phyloP scores from a whole-genome alignment of 2,888 invertebrate genomes.

The Trissolcus japonicus region DNA sequence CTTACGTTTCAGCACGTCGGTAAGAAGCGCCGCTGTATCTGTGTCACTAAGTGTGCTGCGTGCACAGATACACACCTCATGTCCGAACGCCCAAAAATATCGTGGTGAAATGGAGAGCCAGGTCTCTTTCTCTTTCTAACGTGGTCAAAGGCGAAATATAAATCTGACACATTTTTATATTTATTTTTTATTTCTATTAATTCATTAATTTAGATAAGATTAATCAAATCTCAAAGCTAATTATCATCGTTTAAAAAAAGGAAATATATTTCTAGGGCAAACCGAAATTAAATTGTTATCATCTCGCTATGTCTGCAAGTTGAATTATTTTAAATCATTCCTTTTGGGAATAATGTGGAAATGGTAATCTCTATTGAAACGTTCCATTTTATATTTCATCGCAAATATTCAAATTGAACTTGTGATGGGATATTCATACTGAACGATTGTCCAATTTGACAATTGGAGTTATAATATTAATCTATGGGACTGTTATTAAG shows the following conservation, averaged over 20 bases:
- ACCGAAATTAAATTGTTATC: too few relatives aligned
- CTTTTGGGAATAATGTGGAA: too few relatives aligned
- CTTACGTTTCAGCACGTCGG: constrained; percentile 42
- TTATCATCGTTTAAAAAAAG: too few relatives aligned
- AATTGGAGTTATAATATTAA: constrained; percentile 25
- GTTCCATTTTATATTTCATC: too few relatives aligned
- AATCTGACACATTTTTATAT: constrained; percentile 25
- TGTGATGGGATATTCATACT: background rate
- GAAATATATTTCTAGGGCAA: too few relatives aligned
- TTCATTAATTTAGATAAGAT: too few relatives aligned
- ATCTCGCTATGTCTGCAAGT: too few relatives aligned
- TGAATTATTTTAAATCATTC: too few relatives aligned
- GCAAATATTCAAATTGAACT: too few relatives aligned
- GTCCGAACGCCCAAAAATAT: constrained; percentile 56
- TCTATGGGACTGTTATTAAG: constrained; percentile 37
- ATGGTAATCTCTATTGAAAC: too few relatives aligned
- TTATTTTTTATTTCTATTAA: background rate
- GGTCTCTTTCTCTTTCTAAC: background rate
- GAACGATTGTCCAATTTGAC: constrained; percentile 6
- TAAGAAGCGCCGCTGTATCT: constrained; percentile 56
- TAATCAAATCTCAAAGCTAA: too few relatives aligned
- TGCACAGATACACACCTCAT: constrained; percentile 37
- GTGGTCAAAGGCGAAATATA: background rate
- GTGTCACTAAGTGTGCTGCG: constrained; percentile 60
- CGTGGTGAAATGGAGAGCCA: constrained; percentile 60